Percentiles rank a stretch among this genome's conserved stretches.
These are phyloP conservation scores for Tuberolachnus salignus DNA, from an alignment of 2,888 invertebrate species.

Conservation along the genomic window DNA sequence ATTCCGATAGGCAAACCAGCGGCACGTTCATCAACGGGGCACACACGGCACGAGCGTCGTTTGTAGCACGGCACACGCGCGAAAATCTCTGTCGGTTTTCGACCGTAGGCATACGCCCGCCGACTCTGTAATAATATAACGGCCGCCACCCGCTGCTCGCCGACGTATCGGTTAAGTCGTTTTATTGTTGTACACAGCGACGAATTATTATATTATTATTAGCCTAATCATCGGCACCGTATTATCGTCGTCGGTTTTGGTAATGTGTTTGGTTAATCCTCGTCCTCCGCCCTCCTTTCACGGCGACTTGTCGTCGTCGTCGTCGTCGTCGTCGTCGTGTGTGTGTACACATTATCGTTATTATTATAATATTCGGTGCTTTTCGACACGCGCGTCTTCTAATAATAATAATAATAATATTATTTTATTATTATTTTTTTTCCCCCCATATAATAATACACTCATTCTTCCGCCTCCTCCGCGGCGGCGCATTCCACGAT, in stretches of 20 bases:
- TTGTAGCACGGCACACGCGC: neutral
- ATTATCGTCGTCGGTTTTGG: conserved; percentile 45
- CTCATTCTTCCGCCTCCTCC: no score
- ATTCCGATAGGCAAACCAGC: conserved; percentile 48
- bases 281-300: neutral
- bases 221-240: conserved; percentile 55
- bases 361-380: conserved; percentile 8
- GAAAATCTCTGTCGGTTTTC: neutral
- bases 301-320: neutral
- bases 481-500: conserved; percentile 41
- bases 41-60: neutral
- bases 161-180: conserved; percentile 49
- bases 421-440: no score
- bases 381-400: conserved; percentile 11
- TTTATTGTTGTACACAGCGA: conserved; percentile 42
- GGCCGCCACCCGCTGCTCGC: conserved; percentile 30
- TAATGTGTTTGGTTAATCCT: conserved; percentile 51
- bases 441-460: no score
- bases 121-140: no score
- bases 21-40: conserved; percentile 5
- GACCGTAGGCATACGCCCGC: neutral
- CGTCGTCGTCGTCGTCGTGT: neutral
- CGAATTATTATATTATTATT: conserved; percentile 18
- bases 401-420: no score
- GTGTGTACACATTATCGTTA: neutral